Evolutionary conservation across 2,888 invertebrate species (phyloP).

Genomic region (Drepanosiphum platanoidis): DNA sequence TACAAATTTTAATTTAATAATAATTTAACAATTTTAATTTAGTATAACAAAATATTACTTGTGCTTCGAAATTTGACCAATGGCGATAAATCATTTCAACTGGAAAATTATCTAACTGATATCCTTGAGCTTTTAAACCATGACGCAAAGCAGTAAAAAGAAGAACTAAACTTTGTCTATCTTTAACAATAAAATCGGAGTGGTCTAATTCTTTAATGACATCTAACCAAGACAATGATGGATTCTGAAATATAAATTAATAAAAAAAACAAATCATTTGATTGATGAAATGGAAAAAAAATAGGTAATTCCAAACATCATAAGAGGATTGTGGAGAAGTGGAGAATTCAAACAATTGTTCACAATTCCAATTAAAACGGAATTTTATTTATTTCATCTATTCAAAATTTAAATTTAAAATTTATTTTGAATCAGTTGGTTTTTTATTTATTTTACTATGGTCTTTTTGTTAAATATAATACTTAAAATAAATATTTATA

Average conservation of each 20-base stretch:
- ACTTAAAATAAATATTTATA: no score
- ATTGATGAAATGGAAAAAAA: no score
- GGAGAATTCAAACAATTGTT: no score
- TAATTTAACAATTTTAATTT: not conserved
- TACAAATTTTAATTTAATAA: not conserved
- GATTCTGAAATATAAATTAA: constrained; percentile 67
- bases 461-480: no score
- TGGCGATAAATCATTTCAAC: constrained; percentile 88
- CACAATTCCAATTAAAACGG: no score
- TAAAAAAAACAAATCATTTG: no score
- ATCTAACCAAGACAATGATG: constrained; percentile 90
- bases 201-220: constrained; percentile 92
- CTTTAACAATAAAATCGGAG: constrained; percentile 86
- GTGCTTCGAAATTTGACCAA: constrained; percentile 95
- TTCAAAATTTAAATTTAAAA: no score
- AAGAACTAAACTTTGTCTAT: constrained; percentile 84
- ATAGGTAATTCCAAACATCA: no score
- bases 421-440: no score
- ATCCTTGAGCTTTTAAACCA: constrained; percentile 80
- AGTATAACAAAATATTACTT: constrained; percentile 66
- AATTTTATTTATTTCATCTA: no score
- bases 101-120: constrained; percentile 80
- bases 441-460: no score
- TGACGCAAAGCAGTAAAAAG: constrained; percentile 84
- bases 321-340: no score